These are phyloP conservation scores for Mesorhabditis spiculigera DNA, from an alignment of 2,888 invertebrate genomes.

Conservation along the genomic window DNA sequence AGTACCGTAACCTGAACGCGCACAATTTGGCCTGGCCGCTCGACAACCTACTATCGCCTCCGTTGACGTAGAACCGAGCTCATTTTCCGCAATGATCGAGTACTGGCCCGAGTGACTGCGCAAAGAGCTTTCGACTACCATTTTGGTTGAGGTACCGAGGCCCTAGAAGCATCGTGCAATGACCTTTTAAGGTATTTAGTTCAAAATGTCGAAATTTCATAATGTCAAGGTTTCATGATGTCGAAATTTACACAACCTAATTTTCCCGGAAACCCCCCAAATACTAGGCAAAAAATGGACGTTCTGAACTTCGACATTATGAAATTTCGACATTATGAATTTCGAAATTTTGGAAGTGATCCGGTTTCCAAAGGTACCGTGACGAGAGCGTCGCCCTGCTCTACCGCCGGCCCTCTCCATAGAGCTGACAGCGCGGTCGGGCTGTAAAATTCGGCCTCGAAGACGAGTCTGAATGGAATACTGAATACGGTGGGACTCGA, in stretches of 20 bases:
- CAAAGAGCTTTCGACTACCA: constrained; percentile 19
- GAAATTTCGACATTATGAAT: too few relatives aligned
- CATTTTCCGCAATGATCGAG: constrained; percentile 30
- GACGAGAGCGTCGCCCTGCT: constrained; percentile 16
- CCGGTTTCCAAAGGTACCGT: constrained; percentile 9
- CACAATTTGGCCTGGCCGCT: background rate
- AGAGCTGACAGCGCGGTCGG: constrained; percentile 21
- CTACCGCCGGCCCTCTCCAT: constrained; percentile 35
- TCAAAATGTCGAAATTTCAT: too few relatives aligned
- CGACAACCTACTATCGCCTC: constrained; percentile 24
- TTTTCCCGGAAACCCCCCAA: too few relatives aligned
- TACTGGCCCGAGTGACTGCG: constrained; percentile 28
- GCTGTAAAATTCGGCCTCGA: constrained; percentile 12
- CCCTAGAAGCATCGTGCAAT: background rate
- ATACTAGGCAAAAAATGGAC: too few relatives aligned
- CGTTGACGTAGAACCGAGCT: constrained; percentile 24
- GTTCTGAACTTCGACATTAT: too few relatives aligned
- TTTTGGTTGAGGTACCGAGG: background rate
- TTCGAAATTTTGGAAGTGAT: background rate
- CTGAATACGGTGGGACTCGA: too few relatives aligned
- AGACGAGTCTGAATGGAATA: background rate
- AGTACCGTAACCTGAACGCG: background rate
- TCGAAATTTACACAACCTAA: too few relatives aligned
- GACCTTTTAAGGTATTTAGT: too few relatives aligned
- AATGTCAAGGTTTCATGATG: too few relatives aligned